Percentiles rank a stretch among this genome's conserved stretches.
These are phyloP conservation scores for Tokudaia tokunoshimensis DNA, from an alignment of 2,797 vertebrate genomes.

Conservation along the genomic window DNA sequence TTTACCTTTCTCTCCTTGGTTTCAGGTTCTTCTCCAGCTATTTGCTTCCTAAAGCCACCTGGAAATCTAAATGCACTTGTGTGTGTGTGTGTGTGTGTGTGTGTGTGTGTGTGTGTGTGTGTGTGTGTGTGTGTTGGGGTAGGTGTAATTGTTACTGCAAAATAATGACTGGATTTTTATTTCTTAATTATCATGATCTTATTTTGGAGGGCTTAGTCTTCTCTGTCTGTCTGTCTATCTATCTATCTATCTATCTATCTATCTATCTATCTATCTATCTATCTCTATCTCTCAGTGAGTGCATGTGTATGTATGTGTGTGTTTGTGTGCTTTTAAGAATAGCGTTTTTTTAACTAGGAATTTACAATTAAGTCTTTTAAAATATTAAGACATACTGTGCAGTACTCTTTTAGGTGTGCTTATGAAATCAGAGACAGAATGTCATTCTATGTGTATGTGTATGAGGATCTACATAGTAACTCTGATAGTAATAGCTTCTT, in stretches of 20 bases:
- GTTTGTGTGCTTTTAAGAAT: not conserved
- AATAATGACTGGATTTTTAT: constrained; percentile 17
- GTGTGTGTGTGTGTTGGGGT: too few relatives aligned
- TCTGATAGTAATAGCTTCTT: not conserved
- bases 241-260: not conserved
- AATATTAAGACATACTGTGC: not conserved
- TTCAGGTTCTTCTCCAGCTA: constrained; percentile 53
- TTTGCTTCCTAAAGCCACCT: constrained; percentile 55
- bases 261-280: not conserved
- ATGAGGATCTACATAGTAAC: not conserved
- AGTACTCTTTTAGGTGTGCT: not conserved
- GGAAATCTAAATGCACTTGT: constrained; percentile 21
- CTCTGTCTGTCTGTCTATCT: not conserved
- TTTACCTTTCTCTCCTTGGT: constrained; percentile 56
- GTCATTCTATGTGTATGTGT: not conserved
- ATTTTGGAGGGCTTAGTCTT: constrained; percentile 34
- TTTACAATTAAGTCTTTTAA: constrained; percentile 31
- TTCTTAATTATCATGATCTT: constrained; percentile 29
- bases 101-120: not conserved
- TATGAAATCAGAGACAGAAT: not conserved
- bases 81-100: not conserved
- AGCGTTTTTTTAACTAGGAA: not conserved
- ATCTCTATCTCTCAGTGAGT: not conserved
- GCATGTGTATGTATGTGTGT: not conserved
- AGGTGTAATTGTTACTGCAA: not conserved